Evolutionary conservation across 2,113 vertebrate genomes (phyloP).

Genomic region (Myanophis thanlyinensis): DNA sequence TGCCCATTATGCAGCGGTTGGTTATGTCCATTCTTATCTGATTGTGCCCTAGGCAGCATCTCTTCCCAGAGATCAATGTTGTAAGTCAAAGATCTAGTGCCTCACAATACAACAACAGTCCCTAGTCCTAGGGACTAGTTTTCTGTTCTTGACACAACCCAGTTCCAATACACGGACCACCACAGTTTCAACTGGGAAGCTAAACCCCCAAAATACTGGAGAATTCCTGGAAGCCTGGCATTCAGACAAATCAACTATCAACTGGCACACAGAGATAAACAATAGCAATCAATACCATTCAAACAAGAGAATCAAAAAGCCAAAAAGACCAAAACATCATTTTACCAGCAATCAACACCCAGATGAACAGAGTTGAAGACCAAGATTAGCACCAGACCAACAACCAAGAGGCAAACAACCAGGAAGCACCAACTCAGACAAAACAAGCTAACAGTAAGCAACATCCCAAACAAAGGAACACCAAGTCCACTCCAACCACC

Average conservation of each 20-base stretch:
- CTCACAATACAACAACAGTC: background rate
- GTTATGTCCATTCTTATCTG: background rate
- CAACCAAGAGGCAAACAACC: no score
- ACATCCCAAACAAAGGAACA: background rate
- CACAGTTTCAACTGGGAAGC: background rate
- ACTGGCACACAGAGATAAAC: background rate
- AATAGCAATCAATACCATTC: no score
- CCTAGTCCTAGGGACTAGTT: background rate
- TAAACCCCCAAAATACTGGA: background rate
- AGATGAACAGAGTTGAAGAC: no score
- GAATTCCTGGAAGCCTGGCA: background rate
- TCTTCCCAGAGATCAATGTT: background rate
- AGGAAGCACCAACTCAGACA: no score
- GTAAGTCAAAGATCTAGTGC: background rate
- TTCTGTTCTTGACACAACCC: background rate
- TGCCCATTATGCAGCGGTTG: background rate
- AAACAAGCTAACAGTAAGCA: no score
- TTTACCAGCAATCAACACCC: no score
- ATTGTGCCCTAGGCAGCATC: background rate
- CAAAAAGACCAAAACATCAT: no score
- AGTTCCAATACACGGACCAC: background rate
- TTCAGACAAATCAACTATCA: background rate
- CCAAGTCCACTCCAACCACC: background rate
- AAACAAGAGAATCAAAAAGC: no score
- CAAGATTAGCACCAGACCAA: no score